Percentiles rank a stretch among this genome's conserved stretches.
These are phyloP conservation scores for Loripinus fragilis DNA, from an alignment of 2,888 invertebrate genomes.

Conservation along the genomic window DNA sequence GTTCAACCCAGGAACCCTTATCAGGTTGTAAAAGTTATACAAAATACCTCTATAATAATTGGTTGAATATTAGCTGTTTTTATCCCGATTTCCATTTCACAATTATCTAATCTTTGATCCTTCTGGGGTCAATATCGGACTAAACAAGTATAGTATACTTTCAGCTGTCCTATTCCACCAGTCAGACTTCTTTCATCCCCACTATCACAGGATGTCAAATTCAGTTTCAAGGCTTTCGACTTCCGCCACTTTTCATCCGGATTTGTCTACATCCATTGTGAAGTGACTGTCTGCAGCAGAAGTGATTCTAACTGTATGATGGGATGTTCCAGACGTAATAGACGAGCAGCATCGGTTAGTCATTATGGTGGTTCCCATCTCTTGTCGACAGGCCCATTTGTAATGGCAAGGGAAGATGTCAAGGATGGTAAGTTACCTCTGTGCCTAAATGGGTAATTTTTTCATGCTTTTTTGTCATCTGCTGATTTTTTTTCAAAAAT, in stretches of 20 bases:
- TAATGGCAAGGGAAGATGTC: conserved; percentile 26
- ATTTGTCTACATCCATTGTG: conserved; percentile 60
- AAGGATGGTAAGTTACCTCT: conserved; percentile 14
- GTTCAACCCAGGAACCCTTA: too few relatives aligned
- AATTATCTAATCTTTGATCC: too few relatives aligned
- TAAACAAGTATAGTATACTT: conserved; percentile 1
- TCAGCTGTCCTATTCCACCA: conserved; percentile 52
- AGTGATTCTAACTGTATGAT: conserved; percentile 39
- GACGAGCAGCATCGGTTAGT: conserved; percentile 28
- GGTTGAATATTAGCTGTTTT: too few relatives aligned
- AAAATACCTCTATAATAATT: too few relatives aligned
- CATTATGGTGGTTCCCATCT: conserved; percentile 41
- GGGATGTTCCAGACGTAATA: conserved; percentile 42
- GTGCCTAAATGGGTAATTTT: too few relatives aligned
- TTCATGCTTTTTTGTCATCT: too few relatives aligned
- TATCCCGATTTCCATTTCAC: too few relatives aligned
- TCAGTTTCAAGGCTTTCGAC: conserved; percentile 59
- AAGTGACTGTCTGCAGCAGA: conserved; percentile 53
- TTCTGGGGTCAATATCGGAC: too few relatives aligned
- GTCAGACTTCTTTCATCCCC: conserved; percentile 44
- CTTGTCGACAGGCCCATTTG: conserved; percentile 57
- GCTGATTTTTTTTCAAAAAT: too few relatives aligned
- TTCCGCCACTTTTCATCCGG: conserved; percentile 55
- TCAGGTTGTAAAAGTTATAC: too few relatives aligned
- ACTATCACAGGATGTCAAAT: conserved; percentile 46